Evolutionary conservation across 2,113 vertebrate genomes (phyloP).

Genomic region (Laticauda colubrina): DNA sequence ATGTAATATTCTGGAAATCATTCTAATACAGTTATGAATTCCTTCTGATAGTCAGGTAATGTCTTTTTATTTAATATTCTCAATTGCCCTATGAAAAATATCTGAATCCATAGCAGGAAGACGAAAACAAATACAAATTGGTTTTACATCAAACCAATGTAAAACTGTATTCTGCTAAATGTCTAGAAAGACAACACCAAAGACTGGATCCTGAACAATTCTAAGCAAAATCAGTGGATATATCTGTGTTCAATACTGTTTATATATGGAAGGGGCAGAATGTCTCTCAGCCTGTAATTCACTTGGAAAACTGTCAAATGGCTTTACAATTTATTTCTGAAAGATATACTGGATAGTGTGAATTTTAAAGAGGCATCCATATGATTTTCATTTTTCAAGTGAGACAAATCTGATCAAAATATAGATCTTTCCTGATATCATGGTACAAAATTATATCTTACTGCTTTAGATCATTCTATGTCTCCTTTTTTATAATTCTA

Average conservation of each 20-base stretch:
- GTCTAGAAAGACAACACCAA: background rate
- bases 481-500: conserved; percentile 54
- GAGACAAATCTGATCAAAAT: conserved; percentile 69
- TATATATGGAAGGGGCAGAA: conserved; percentile 7
- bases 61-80: background rate
- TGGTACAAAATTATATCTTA: conserved; percentile 69
- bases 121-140: background rate
- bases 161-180: background rate
- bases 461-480: conserved; percentile 63
- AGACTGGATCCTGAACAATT: background rate
- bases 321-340: conserved; percentile 64
- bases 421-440: conserved; percentile 65
- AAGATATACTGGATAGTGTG: conserved; percentile 48
- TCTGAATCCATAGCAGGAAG: background rate
- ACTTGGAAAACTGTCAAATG: conserved; percentile 57
- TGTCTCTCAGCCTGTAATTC: conserved; percentile 46
- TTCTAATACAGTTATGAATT: background rate
- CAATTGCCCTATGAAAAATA: background rate
- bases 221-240: rapidly evolving
- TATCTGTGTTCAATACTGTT: background rate
- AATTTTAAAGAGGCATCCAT: conserved; percentile 67
- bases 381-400: conserved; percentile 66
- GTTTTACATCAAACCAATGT: background rate
- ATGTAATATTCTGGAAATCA: background rate
- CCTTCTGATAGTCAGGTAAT: background rate